Percentiles rank a stretch among this genome's conserved stretches.
These are phyloP conservation scores for Cossypha polioptera DNA, from an alignment of 2,797 vertebrate genomes.

Conservation along the genomic window DNA sequence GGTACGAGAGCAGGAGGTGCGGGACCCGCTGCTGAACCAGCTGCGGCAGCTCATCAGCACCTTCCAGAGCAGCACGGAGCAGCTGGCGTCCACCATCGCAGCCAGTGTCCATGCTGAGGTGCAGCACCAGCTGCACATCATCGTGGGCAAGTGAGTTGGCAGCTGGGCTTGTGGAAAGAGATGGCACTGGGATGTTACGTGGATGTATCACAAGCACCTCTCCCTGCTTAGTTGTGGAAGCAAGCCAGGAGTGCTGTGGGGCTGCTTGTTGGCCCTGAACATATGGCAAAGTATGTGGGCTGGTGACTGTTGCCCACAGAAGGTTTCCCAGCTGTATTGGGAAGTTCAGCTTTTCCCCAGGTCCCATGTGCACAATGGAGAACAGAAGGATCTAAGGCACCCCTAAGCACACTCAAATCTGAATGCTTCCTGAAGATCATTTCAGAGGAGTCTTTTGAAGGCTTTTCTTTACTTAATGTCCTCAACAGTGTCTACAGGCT, in stretches of 20 bases:
- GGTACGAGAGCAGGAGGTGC: constrained; percentile 86
- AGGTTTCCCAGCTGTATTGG: not conserved
- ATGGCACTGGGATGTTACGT: not conserved
- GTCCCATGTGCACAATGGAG: accelerated
- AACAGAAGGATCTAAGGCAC: not conserved
- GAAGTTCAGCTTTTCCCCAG: not conserved
- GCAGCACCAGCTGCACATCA: constrained; percentile 92
- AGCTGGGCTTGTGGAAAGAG: not conserved
- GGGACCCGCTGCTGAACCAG: constrained; percentile 87
- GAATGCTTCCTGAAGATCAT: not conserved
- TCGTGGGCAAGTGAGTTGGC: constrained; percentile 90
- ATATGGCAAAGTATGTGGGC: accelerated
- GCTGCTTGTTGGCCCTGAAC: not conserved
- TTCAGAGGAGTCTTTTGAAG: not conserved
- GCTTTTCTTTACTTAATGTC: not conserved
- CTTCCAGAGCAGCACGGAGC: constrained; percentile 88
- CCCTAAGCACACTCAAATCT: not conserved
- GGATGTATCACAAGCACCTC: accelerated
- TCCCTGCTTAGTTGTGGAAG: not conserved
- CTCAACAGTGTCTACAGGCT: not conserved
- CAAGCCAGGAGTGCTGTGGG: not conserved
- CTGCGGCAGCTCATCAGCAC: constrained; percentile 87
- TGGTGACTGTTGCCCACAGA: not conserved
- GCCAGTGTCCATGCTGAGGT: constrained; percentile 87
- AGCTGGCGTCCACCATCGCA: constrained; percentile 84